These are phyloP conservation scores for Daboia siamensis DNA, from an alignment of 2,113 vertebrate species.

Conservation along the genomic window DNA sequence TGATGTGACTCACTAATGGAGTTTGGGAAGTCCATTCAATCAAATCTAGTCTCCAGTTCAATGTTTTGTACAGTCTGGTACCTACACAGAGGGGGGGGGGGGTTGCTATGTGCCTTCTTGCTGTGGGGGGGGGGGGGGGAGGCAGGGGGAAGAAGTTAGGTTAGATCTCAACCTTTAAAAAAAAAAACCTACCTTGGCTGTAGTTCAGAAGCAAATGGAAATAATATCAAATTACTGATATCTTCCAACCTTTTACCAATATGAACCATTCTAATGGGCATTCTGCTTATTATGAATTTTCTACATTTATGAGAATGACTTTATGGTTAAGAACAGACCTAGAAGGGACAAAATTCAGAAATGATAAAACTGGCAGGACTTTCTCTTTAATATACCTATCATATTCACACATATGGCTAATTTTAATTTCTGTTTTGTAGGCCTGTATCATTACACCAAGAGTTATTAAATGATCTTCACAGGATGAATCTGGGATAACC, in stretches of 20 bases:
- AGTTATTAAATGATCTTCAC: background rate
- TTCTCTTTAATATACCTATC: background rate
- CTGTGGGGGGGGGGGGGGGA: background rate
- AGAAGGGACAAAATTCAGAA: background rate
- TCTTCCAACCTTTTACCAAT: slow-evolving; percentile 33
- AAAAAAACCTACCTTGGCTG: slow-evolving; percentile 14
- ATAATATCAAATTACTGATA: slow-evolving; percentile 28
- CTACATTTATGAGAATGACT: background rate
- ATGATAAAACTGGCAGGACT: background rate
- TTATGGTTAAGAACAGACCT: background rate
- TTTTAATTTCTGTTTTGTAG: background rate
- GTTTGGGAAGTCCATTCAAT: background rate
- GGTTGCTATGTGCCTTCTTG: background rate
- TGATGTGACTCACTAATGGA: background rate
- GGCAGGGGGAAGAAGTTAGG: background rate
- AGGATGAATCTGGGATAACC: background rate
- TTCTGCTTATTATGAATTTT: background rate
- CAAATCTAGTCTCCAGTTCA: background rate
- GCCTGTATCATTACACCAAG: too few relatives aligned
- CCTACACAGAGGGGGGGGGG: too few relatives aligned
- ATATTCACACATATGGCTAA: background rate
- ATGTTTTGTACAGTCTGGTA: background rate
- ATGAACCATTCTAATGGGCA: background rate
- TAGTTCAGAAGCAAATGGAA: slow-evolving; percentile 19
- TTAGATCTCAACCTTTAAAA: background rate